phyloP scores from a whole-genome alignment of 2,888 invertebrate genomes.

The Philaethria dido region DNA sequence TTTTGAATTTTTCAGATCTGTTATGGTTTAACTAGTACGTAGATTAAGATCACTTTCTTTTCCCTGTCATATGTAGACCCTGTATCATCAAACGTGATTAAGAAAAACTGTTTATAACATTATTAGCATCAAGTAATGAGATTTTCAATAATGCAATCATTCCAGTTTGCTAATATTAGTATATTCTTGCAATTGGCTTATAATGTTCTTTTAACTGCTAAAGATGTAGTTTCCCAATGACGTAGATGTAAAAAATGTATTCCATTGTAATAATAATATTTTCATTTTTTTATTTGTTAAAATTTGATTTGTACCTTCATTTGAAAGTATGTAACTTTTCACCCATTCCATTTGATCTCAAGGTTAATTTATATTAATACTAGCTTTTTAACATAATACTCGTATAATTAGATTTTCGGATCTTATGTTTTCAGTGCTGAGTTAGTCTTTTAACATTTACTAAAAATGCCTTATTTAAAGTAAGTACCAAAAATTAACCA shows the following conservation, averaged over 20 bases:
- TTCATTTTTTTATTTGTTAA: background rate
- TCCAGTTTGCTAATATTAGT: background rate
- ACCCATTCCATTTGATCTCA: slow-evolving; percentile 19
- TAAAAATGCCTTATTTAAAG: slow-evolving; percentile 10
- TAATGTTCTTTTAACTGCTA: background rate
- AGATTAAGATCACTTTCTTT: background rate
- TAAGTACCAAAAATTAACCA: slow-evolving; percentile 22
- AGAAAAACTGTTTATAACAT: background rate
- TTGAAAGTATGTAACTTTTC: background rate
- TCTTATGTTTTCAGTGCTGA: background rate
- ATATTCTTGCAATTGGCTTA: background rate
- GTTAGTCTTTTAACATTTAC: slow-evolving; percentile 4
- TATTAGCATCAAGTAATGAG: background rate
- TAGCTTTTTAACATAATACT: background rate
- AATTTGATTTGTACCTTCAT: background rate
- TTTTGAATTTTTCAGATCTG: background rate
- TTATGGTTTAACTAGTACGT: slow-evolving; percentile 4
- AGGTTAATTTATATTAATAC: slow-evolving; percentile 1
- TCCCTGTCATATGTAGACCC: background rate
- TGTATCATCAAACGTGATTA: background rate
- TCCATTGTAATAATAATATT: background rate
- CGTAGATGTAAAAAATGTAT: background rate
- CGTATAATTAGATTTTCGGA: background rate
- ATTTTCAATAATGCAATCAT: background rate
- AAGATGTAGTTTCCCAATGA: background rate